Evolutionary conservation across 2,113 vertebrate genomes (phyloP).

Genomic region (Callospermophilus lateralis): DNA sequence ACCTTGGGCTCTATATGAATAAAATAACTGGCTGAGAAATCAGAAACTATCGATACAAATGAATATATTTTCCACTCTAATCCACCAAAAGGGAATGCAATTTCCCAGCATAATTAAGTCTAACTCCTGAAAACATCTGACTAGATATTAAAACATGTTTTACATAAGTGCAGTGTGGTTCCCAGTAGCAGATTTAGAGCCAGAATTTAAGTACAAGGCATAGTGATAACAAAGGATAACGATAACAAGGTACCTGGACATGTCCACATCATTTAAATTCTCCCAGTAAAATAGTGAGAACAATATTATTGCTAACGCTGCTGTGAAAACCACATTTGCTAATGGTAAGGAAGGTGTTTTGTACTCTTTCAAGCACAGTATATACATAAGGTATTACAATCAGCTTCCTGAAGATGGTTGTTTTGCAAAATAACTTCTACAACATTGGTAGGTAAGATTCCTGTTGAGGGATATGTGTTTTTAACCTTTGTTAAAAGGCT

Average conservation of each 20-base stretch:
- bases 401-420: not conserved
- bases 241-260: not conserved
- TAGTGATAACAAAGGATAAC: not conserved
- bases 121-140: slow-evolving; percentile 27
- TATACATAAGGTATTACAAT: not conserved
- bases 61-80: not conserved
- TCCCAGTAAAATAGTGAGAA: not conserved
- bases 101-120: slow-evolving; percentile 49
- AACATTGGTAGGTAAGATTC: not conserved
- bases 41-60: slow-evolving; percentile 3
- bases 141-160: slow-evolving; percentile 42
- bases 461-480: not conserved
- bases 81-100: not conserved
- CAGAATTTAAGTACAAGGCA: not conserved
- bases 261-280: not conserved
- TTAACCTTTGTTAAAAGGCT: slow-evolving; percentile 34
- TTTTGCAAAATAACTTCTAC: not conserved
- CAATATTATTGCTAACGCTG: not conserved
- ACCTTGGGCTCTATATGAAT: slow-evolving; percentile 6
- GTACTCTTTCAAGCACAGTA: not conserved
- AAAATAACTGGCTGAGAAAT: not conserved
- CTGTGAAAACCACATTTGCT: not conserved
- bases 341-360: not conserved
- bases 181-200: not conserved
- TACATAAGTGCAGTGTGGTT: not conserved